Percentiles rank a stretch among this genome's conserved stretches.
phyloP scores from a whole-genome alignment of 2,113 vertebrate genomes.

The Redunca redunca region DNA sequence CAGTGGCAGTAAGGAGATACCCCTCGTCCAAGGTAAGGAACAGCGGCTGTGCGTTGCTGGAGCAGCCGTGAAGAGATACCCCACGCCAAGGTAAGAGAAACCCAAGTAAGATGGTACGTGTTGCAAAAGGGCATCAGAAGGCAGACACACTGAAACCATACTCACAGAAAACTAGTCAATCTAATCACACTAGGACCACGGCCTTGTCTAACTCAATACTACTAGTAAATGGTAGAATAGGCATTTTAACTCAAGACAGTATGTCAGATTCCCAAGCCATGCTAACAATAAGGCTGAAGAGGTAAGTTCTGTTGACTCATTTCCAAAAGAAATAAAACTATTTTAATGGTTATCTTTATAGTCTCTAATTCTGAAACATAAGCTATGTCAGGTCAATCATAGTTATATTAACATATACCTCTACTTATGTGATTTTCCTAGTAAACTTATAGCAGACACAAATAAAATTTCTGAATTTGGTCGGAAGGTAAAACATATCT shows the following conservation, averaged over 20 bases:
- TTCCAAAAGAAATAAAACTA: background rate
- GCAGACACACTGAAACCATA: no score
- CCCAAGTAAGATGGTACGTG: no score
- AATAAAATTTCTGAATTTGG: background rate
- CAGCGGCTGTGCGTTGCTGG: no score
- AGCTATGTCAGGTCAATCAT: background rate
- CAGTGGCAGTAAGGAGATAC: no score
- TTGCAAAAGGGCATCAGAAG: no score
- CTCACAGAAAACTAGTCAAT: no score
- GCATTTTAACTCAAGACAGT: background rate
- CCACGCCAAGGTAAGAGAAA: no score
- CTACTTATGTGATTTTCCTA: background rate
- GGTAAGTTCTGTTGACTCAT: background rate
- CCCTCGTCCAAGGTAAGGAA: no score
- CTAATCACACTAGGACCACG: no score
- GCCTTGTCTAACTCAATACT: background rate
- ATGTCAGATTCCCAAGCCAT: background rate
- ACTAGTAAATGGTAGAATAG: background rate
- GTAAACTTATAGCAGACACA: background rate
- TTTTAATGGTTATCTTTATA: background rate
- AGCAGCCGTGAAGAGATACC: no score
- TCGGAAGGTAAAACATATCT: constrained; percentile 20
- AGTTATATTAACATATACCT: background rate
- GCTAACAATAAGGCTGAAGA: background rate
- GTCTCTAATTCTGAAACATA: background rate